Evolutionary conservation across 1,140 invertebrate species (phyloP).

Genomic region (Nilaparvata lugens): DNA sequence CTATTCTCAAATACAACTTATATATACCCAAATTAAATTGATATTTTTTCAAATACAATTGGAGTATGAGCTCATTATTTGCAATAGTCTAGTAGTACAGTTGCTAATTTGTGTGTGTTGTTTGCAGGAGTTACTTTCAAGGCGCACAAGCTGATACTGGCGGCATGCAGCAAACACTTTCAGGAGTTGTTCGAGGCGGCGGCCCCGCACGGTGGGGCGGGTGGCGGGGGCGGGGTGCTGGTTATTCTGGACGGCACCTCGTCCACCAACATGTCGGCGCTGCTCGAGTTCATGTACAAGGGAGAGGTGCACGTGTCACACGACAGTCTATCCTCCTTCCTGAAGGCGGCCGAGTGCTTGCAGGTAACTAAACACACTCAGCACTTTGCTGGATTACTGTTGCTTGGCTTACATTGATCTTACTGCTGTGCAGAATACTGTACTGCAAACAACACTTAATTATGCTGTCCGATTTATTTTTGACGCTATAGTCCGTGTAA

Average conservation of each 20-base stretch:
- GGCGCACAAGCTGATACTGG: constrained; percentile 82
- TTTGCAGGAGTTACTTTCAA: constrained; percentile 77
- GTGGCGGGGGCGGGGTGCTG: constrained; percentile 57
- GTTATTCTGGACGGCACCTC: constrained; percentile 82
- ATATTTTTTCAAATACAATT: not conserved
- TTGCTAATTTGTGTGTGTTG: not conserved
- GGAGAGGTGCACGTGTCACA: constrained; percentile 85
- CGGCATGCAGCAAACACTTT: constrained; percentile 89
- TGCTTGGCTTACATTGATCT: too few relatives aligned
- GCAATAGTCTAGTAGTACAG: not conserved
- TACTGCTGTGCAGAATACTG: too few relatives aligned
- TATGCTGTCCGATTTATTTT: not conserved
- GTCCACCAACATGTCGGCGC: constrained; percentile 77
- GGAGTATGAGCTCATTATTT: not conserved
- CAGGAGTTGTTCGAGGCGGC: constrained; percentile 82
- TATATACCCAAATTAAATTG: not conserved
- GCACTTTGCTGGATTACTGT: not conserved
- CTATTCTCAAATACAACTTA: too few relatives aligned
- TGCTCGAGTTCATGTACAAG: constrained; percentile 90
- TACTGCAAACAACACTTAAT: not conserved
- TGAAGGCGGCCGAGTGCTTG: constrained; percentile 81
- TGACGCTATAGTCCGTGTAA: not conserved
- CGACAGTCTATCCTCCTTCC: constrained; percentile 76
- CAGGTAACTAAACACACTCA: too few relatives aligned
- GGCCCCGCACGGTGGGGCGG: constrained; percentile 45